A percentile compares a stretch with the other conserved stretches of the same genome.
phyloP scores from a whole-genome alignment of 2,797 vertebrate genomes.

The Halcyon badia region DNA sequence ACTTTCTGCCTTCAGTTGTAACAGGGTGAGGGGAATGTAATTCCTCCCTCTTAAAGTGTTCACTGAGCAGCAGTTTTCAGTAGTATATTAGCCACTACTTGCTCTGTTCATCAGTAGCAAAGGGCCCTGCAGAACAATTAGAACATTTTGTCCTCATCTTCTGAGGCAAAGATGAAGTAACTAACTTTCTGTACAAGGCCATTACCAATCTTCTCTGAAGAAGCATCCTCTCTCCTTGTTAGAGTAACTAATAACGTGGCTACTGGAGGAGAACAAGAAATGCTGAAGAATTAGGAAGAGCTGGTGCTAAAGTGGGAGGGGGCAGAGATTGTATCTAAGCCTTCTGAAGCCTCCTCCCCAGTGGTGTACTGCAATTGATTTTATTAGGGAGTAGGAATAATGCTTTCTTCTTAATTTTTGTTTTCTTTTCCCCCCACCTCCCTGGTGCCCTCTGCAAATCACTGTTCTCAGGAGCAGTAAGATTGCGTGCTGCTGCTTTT shows the following conservation, averaged over 20 bases:
- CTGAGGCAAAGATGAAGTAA: background rate
- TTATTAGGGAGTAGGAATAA: background rate
- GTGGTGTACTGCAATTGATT: background rate
- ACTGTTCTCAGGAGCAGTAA: background rate
- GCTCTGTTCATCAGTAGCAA: background rate
- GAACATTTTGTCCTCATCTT: background rate
- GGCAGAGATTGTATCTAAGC: background rate
- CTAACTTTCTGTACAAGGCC: background rate
- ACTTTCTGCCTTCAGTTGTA: background rate
- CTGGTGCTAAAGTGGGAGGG: background rate
- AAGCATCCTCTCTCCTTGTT: background rate
- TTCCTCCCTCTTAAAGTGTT: background rate
- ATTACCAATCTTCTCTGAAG: background rate
- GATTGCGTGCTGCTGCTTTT: background rate
- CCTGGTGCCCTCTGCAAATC: background rate
- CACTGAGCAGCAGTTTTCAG: background rate
- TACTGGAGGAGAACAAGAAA: background rate
- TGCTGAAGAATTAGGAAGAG: background rate
- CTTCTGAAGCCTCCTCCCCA: background rate
- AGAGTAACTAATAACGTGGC: background rate
- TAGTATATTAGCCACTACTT: background rate
- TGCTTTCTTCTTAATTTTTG: accelerated
- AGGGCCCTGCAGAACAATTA: background rate
- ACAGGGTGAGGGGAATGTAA: background rate
- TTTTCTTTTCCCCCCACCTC: accelerated